A percentile compares a stretch with the other conserved stretches of the same genome.
These are phyloP conservation scores for Xiphorhynchus elegans DNA, from an alignment of 2,113 vertebrate genomes.

Conservation along the genomic window DNA sequence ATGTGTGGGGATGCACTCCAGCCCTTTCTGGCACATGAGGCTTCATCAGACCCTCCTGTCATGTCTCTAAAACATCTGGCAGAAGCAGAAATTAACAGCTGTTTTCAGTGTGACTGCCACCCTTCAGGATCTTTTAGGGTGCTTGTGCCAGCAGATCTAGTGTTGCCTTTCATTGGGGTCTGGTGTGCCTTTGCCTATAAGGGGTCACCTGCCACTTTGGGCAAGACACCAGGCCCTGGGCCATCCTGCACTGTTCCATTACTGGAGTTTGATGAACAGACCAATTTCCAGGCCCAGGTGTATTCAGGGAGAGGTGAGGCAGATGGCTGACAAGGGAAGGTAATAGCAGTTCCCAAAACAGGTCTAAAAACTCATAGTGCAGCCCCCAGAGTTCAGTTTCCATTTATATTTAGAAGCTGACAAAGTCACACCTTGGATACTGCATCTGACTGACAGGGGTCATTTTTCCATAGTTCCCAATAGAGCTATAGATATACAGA, in stretches of 20 bases:
- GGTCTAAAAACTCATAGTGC: background rate
- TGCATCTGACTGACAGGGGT: background rate
- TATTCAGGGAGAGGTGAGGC: background rate
- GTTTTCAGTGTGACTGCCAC: background rate
- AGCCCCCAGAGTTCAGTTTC: background rate
- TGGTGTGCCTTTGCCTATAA: background rate
- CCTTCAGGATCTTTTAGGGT: background rate
- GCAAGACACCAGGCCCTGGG: background rate
- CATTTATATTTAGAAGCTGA: background rate
- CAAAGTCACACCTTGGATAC: background rate
- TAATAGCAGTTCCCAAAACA: background rate
- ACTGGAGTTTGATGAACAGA: background rate
- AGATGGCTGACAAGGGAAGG: background rate
- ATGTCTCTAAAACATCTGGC: background rate
- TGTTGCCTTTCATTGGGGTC: background rate
- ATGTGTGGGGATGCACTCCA: background rate
- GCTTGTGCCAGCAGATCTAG: background rate
- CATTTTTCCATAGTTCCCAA: background rate
- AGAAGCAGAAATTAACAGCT: background rate
- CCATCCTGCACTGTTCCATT: background rate
- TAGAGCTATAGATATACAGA: background rate
- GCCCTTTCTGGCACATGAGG: background rate
- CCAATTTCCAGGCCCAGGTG: background rate
- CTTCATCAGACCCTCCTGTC: background rate
- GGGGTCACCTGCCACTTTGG: background rate